Percentiles rank a stretch among this genome's conserved stretches.
Conservation (phyloP, 2,797 vertebrate species). For the Lepus oiostolus region DNA sequence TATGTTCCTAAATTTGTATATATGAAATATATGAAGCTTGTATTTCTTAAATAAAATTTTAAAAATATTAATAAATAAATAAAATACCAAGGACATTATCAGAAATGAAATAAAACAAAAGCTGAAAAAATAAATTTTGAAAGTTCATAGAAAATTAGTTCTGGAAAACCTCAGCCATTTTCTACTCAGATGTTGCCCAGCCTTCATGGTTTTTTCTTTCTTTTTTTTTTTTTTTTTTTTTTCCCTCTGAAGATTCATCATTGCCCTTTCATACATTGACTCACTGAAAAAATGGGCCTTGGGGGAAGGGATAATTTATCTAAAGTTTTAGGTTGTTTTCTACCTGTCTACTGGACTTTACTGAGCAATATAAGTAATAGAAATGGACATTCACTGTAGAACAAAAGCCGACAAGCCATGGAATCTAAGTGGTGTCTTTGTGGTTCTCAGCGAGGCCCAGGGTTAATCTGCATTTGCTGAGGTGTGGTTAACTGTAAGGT, state of each 20-base stretch:
- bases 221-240: not conserved
- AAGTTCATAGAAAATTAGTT: not conserved
- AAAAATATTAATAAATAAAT: too few relatives aligned
- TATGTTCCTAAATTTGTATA: too few relatives aligned
- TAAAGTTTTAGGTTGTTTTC: not conserved
- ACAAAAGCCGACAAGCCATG: not conserved
- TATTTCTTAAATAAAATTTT: too few relatives aligned
- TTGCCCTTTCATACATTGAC: not conserved
- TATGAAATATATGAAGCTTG: too few relatives aligned
- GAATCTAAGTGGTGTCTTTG: not conserved
- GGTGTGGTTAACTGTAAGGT: not conserved
- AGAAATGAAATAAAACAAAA: slow-evolving; percentile 28
- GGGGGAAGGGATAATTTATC: not conserved
- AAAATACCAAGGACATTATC: not conserved
- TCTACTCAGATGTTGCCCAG: not conserved
- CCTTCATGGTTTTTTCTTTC: not conserved
- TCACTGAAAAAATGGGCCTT: not conserved
- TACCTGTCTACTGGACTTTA: not conserved
- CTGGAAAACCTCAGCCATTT: not conserved
- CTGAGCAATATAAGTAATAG: not conserved
- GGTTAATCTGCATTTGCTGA: not conserved
- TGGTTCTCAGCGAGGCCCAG: not conserved
- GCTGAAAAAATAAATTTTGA: not conserved
- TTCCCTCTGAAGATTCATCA: not conserved
- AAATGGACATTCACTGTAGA: not conserved